Conservation (phyloP, 2,113 vertebrate genomes). For the Tragelaphus imberbis region DNA sequence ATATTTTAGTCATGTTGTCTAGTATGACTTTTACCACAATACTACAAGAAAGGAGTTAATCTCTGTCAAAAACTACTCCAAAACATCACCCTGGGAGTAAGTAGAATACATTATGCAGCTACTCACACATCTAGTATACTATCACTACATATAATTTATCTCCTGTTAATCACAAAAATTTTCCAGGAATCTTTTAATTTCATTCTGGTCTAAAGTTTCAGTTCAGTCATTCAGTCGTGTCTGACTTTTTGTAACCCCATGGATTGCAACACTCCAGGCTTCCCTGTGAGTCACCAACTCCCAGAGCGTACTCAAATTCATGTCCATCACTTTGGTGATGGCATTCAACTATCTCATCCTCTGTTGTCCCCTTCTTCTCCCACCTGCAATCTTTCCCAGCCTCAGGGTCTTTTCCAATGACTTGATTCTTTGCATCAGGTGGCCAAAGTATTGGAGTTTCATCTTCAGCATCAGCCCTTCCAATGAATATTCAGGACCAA, state of each 20-base stretch:
- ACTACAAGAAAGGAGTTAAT: not conserved
- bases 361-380: not conserved
- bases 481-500: not conserved
- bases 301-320: not conserved
- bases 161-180: not conserved
- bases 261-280: not conserved
- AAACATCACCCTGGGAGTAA: not conserved
- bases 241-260: not conserved
- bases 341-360: not conserved
- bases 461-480: not conserved
- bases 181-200: not conserved
- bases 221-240: not conserved
- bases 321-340: not conserved
- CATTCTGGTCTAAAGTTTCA: not conserved
- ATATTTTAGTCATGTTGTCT: not conserved
- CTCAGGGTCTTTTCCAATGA: not conserved
- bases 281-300: not conserved
- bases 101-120: not conserved
- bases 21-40: not conserved
- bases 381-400: not conserved
- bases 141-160: not conserved
- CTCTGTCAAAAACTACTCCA: not conserved
- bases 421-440: not conserved
- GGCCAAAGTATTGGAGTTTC: not conserved
- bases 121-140: not conserved